These are phyloP conservation scores for Samia ricini DNA, from an alignment of 1,140 invertebrate species.

Conservation along the genomic window DNA sequence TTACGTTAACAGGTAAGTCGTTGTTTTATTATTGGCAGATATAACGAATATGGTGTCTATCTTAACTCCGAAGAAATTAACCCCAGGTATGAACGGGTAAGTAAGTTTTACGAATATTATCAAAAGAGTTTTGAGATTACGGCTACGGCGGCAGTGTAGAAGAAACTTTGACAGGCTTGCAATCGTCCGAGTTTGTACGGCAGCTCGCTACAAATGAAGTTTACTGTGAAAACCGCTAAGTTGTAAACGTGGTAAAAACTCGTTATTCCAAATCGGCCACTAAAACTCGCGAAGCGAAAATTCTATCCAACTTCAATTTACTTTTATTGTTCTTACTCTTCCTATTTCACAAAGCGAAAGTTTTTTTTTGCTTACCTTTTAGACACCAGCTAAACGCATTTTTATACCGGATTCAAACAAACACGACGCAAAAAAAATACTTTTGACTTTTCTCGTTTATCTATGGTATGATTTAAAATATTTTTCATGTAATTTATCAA, in stretches of 20 bases:
- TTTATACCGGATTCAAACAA: conserved; percentile 52
- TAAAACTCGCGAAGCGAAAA: conserved; percentile 75
- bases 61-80: neutral
- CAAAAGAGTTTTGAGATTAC: conserved; percentile 10
- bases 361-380: conserved; percentile 51
- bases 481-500: no score
- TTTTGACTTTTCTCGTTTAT: conserved; percentile 44
- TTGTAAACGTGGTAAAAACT: conserved; percentile 73
- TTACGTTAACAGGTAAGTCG: no score
- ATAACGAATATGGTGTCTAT: neutral
- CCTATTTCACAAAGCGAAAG: conserved; percentile 47
- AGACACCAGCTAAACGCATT: conserved; percentile 58
- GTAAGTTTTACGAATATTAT: conserved; percentile 10
- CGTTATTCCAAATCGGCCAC: conserved; percentile 71
- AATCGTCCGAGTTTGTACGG: conserved; percentile 22
- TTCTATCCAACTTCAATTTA: conserved; percentile 76
- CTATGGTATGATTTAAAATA: no score
- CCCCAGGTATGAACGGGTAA: neutral
- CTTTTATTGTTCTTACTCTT: conserved; percentile 73
- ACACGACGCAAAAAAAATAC: conserved; percentile 50
- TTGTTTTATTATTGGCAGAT: no score
- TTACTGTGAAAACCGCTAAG: conserved; percentile 52
- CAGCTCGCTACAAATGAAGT: conserved; percentile 38
- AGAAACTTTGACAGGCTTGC: conserved; percentile 19
- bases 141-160: neutral